Evolutionary conservation across 1,140 invertebrate species (phyloP).

Genomic region (Brachionus sp.): DNA sequence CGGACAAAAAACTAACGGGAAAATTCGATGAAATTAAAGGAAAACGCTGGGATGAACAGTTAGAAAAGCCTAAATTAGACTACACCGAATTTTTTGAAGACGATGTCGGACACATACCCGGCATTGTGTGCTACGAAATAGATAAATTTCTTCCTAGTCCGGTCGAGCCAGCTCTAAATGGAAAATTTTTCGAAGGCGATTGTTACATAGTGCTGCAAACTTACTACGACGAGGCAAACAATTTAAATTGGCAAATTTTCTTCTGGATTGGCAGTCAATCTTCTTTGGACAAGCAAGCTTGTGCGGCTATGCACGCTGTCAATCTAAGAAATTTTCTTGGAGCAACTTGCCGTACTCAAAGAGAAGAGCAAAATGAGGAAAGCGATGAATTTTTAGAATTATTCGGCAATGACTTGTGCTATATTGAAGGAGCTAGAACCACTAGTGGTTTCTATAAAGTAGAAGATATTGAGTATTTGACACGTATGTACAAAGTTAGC

Average conservation of each 20-base stretch:
- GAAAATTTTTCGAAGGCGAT: constrained; percentile 98
- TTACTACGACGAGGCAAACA: constrained; percentile 74
- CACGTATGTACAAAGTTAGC: constrained; percentile 62
- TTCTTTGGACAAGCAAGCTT: constrained; percentile 92
- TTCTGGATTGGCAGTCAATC: constrained; percentile 98
- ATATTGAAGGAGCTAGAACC: constrained; percentile 88
- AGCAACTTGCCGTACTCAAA: constrained; percentile 88
- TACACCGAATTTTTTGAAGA: constrained; percentile 99
- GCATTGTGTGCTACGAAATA: constrained; percentile 88
- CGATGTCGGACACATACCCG: constrained; percentile 74
- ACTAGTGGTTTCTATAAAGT: constrained; percentile 95
- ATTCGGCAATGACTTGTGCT: constrained; percentile 77
- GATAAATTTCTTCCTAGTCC: constrained; percentile 96
- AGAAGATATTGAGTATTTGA: constrained; percentile 73
- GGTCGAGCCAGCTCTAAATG: constrained; percentile 74
- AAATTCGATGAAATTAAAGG: constrained; percentile 17
- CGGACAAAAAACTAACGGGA: constrained; percentile 54
- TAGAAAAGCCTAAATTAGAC: constrained; percentile 92
- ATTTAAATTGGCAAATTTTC: constrained; percentile 87
- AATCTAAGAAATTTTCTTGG: constrained; percentile 92
- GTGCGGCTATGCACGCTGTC: constrained; percentile 97
- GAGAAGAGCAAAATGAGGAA: constrained; percentile 94
- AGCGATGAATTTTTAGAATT: constrained; percentile 88
- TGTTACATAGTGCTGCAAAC: constrained; percentile 97
- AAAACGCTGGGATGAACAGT: constrained; percentile 66